Evolutionary conservation across 53 echinoderm and acorn worm species (phyloP).

Genomic region (Hippasteria phrygiana): DNA sequence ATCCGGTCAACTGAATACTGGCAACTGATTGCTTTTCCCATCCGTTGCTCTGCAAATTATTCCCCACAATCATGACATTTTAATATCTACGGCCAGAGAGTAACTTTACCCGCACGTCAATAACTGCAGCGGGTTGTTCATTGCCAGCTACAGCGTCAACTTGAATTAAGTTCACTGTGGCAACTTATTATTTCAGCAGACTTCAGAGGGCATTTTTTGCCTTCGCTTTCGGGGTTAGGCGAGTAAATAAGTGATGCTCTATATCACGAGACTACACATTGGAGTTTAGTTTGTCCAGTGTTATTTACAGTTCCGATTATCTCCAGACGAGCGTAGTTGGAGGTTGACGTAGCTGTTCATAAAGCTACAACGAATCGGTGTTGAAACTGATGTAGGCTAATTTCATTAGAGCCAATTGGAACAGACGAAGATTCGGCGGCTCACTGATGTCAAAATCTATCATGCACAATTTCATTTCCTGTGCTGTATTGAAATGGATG

Average conservation of each 20-base stretch:
- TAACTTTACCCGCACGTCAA: conserved; percentile 2
- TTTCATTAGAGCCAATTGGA: background rate
- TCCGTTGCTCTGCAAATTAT: background rate
- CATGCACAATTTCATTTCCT: background rate
- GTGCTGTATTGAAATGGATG: background rate
- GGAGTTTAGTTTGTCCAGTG: background rate
- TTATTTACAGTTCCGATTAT: background rate
- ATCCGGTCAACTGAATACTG: no score
- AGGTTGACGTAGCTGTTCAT: background rate
- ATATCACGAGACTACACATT: background rate
- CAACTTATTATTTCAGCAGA: conserved; percentile 24
- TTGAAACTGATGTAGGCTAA: background rate
- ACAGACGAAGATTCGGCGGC: background rate
- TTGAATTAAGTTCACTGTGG: background rate
- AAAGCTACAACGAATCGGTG: background rate
- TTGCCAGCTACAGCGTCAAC: background rate
- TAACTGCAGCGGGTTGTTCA: background rate
- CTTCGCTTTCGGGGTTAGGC: background rate
- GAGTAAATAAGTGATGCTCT: background rate
- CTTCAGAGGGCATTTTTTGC: background rate
- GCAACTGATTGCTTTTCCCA: background rate
- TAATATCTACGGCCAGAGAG: background rate
- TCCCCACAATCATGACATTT: background rate
- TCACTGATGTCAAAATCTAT: background rate
- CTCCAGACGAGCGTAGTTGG: background rate